Conservation (phyloP, 2,113 vertebrate species). For the Cryptotis parvus region DNA sequence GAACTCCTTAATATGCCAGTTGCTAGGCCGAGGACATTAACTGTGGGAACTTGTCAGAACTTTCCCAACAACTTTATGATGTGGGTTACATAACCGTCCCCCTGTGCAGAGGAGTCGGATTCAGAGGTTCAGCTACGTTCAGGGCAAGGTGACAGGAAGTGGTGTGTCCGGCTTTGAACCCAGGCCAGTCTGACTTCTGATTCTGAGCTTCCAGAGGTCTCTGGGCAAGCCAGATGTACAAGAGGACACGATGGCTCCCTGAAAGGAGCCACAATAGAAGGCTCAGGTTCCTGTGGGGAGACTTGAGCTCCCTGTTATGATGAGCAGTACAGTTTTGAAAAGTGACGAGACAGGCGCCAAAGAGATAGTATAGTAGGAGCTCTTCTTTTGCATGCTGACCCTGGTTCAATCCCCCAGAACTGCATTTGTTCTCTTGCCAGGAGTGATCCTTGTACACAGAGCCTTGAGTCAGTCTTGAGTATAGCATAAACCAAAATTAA, state of each 20-base stretch:
- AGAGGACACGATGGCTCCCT: background rate
- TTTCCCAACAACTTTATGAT: background rate
- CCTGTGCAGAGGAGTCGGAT: conserved; percentile 11
- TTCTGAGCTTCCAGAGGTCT: background rate
- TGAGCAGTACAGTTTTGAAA: too few species aligned
- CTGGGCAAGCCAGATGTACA: background rate
- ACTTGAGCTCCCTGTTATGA: background rate
- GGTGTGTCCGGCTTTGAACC: background rate
- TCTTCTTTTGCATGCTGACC: background rate
- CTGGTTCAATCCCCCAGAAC: background rate
- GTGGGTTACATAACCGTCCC: background rate
- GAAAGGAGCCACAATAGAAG: background rate
- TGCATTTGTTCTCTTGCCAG: background rate
- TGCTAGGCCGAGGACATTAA: background rate
- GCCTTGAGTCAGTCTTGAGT: too few species aligned
- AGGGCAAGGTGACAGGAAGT: background rate
- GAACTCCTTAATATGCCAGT: background rate
- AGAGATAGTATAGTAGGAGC: too few species aligned
- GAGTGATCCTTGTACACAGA: too few species aligned
- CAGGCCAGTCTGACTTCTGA: background rate
- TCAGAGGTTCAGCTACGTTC: conserved; percentile 10
- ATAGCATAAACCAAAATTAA: too few species aligned
- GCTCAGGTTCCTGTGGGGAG: background rate
- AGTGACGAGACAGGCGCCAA: too few species aligned
- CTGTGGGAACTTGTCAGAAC: background rate